Evolutionary conservation across 2,113 vertebrate genomes (phyloP).

Genomic region (Ranitomeya imitator): DNA sequence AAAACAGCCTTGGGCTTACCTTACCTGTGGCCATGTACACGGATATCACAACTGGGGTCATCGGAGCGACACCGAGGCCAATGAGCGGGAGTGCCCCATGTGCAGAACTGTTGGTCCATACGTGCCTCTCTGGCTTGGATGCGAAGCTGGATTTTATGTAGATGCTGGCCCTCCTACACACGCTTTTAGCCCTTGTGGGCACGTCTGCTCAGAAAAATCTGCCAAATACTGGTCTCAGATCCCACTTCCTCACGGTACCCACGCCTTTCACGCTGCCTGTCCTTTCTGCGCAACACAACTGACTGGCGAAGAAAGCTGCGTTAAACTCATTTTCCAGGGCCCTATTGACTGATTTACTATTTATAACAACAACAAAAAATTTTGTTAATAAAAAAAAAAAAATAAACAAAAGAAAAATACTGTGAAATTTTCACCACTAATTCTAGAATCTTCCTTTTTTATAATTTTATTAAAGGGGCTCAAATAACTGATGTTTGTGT

Average conservation of each 20-base stretch:
- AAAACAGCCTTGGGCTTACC: constrained; percentile 95
- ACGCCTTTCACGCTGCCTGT: constrained; percentile 95
- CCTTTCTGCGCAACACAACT: constrained; percentile 95
- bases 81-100: constrained; percentile 95
- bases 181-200: constrained; percentile 93
- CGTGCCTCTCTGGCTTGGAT: constrained; percentile 94
- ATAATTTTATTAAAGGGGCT: constrained; percentile 65
- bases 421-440: constrained; percentile 84
- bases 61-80: constrained; percentile 86
- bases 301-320: constrained; percentile 83
- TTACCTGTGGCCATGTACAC: constrained; percentile 94
- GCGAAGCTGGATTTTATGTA: constrained; percentile 94
- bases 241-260: constrained; percentile 93
- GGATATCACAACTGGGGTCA: constrained; percentile 99
- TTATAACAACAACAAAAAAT: constrained; percentile 50
- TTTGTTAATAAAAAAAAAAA: constrained; percentile 58
- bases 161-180: constrained; percentile 92
- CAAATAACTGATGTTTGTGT: constrained; percentile 58
- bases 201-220: constrained; percentile 96
- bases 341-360: constrained; percentile 85
- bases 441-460: constrained; percentile 72
- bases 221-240: constrained; percentile 97
- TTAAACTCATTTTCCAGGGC: constrained; percentile 97
- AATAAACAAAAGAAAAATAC: constrained; percentile 68
- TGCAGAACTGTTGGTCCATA: constrained; percentile 94